Conservation (phyloP, 1,140 invertebrate species). For the Nixonia krombeini region DNA sequence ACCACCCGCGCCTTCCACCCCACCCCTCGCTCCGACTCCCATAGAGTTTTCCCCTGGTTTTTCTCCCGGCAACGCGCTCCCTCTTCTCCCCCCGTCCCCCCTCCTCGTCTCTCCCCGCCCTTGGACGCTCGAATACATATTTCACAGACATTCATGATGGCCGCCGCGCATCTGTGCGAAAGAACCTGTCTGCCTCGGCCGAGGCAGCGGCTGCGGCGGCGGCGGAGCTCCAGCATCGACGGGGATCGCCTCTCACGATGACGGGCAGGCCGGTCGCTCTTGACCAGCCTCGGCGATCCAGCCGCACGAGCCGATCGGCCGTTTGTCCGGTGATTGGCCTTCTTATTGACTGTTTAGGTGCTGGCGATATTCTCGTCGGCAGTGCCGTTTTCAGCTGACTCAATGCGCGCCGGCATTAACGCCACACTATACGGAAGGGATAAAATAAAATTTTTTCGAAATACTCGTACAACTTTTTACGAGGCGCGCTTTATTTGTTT, state of each 20-base stretch:
- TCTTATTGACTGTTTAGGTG: constrained; percentile 47
- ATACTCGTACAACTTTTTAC: constrained; percentile 6
- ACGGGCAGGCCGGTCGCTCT: too few relatives aligned
- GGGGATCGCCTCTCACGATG: constrained; percentile 56
- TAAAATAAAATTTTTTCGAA: constrained; percentile 20
- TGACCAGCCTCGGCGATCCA: constrained; percentile 24
- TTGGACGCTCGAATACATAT: constrained; percentile 68
- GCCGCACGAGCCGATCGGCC: constrained; percentile 41
- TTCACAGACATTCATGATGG: constrained; percentile 73
- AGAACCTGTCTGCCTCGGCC: constrained; percentile 64
- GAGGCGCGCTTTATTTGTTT: constrained; percentile 6
- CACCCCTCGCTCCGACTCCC: constrained; percentile 17
- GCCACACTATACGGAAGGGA: constrained; percentile 25
- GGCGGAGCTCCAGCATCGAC: too few relatives aligned
- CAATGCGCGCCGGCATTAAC: constrained; percentile 20
- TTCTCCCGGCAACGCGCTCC: constrained; percentile 43
- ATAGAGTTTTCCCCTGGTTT: constrained; percentile 42
- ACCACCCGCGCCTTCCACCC: constrained; percentile 3
- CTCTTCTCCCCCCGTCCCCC: too few relatives aligned
- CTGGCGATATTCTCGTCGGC: constrained; percentile 24
- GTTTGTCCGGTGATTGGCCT: constrained; percentile 33
- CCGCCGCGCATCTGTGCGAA: constrained; percentile 71
- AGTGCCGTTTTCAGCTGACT: constrained; percentile 19
- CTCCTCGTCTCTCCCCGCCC: constrained; percentile 41
- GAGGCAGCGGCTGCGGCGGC: too few relatives aligned